phyloP scores from a whole-genome alignment of 1,140 invertebrate species.

The Bombus terrestris region DNA sequence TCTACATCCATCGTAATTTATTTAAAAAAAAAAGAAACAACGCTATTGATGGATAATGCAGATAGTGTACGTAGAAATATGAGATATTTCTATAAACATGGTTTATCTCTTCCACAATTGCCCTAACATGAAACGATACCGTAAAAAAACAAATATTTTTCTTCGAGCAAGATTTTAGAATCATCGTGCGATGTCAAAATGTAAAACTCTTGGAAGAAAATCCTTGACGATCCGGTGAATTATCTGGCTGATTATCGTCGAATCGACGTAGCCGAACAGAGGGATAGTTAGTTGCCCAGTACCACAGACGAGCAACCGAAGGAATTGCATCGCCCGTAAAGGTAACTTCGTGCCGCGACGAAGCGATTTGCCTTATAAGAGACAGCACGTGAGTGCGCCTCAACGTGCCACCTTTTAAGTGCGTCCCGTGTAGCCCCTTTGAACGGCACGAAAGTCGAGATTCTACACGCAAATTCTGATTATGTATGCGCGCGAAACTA shows the following conservation, averaged over 20 bases:
- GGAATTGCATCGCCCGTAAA: slow-evolving; percentile 50
- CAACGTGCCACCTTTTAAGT: slow-evolving; percentile 39
- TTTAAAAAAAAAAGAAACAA: too few species aligned
- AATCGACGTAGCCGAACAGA: neutral
- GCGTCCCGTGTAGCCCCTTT: slow-evolving; percentile 40
- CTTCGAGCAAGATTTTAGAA: neutral
- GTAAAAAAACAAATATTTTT: neutral
- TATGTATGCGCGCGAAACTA: slow-evolving; percentile 51
- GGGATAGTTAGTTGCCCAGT: slow-evolving; percentile 30
- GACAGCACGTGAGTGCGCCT: slow-evolving; percentile 53
- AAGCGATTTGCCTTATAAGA: slow-evolving; percentile 66
- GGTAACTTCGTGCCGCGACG: slow-evolving; percentile 52
- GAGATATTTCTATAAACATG: too few species aligned
- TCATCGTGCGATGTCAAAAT: neutral
- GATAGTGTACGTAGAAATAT: too few species aligned
- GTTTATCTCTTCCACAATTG: too few species aligned
- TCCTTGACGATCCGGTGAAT: neutral
- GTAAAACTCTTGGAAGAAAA: neutral
- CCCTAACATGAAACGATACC: neutral
- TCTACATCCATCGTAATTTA: too few species aligned
- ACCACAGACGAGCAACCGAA: slow-evolving; percentile 11
- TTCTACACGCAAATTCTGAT: slow-evolving; percentile 55
- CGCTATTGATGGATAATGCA: too few species aligned
- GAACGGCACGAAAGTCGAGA: slow-evolving; percentile 34
- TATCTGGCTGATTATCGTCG: slow-evolving; percentile 30